Evolutionary conservation across 2,888 invertebrate genomes (phyloP).

Genomic region (Hylaea fasciaria): DNA sequence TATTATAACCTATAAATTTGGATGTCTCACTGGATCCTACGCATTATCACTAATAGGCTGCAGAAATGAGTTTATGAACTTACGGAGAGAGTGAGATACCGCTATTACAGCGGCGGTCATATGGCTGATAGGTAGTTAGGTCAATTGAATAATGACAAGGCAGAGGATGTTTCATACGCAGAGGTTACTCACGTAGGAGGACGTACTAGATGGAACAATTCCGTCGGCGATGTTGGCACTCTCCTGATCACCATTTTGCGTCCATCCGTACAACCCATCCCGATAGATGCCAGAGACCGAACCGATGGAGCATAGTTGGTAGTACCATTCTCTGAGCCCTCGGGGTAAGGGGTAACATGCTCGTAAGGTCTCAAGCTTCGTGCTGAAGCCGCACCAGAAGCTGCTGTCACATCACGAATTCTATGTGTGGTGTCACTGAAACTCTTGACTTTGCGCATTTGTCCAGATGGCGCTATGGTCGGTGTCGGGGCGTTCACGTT

Average conservation of each 20-base stretch:
- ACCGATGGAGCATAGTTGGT: conserved; percentile 90
- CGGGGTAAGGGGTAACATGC: conserved; percentile 76
- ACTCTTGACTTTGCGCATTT: conserved; percentile 82
- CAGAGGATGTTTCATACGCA: conserved; percentile 71
- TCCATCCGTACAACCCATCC: conserved; percentile 95
- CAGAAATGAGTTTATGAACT: conserved; percentile 3
- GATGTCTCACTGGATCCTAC: not conserved
- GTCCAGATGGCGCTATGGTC: conserved; percentile 77
- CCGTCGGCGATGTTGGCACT: conserved; percentile 93
- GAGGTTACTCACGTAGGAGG: conserved; percentile 91
- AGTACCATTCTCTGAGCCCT: conserved; percentile 86
- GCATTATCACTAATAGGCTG: not conserved
- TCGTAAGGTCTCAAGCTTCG: conserved; percentile 80
- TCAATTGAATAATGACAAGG: conserved; percentile 78
- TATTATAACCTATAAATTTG: conserved; percentile 9
- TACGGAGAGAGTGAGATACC: conserved; percentile 38
- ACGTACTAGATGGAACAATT: conserved; percentile 93
- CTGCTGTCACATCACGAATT: conserved; percentile 75
- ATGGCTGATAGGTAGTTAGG: conserved; percentile 54
- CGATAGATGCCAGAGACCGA: conserved; percentile 92
- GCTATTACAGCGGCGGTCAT: conserved; percentile 22
- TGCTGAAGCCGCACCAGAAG: conserved; percentile 79
- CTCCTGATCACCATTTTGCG: conserved; percentile 92
- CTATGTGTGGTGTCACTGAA: conserved; percentile 81
- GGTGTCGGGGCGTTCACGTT: conserved; percentile 64